Evolutionary conservation across 2,113 vertebrate species (phyloP), one percentile per base, ranked within the genome.

Genomic region (Conger conger): DNA sequence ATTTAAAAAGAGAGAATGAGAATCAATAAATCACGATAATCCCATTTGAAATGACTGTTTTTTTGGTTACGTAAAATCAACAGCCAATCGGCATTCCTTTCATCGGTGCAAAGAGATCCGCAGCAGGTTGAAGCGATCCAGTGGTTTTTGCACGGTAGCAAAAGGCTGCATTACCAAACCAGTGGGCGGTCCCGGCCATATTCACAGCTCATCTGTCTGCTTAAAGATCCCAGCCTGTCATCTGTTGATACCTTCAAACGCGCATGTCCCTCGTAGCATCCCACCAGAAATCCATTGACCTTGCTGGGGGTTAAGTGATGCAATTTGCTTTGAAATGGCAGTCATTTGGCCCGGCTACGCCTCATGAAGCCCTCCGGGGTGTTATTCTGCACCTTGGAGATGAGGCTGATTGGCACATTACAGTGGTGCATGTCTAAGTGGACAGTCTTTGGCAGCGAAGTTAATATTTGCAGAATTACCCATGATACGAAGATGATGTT

Each of bases 381-480:
- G 87, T 92, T 93, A 91, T 92, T 88, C 89, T 87, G 88, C 86
- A 88, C 89, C 89, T 93, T 86, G 68, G 79, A 92, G 92, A 90
- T 88, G 88, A 86, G 85, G 82, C 88, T 92, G 92, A 93, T 94
- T 88, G 90, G 89, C 88, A 86, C 87, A 90, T 93, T 92, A 92
- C 92, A 90, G 89, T 83, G 83, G 88, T 90, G 93, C 92, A 90
- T 92, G 91, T 93, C 93, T 93, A 93, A 95, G 89, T 95, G 89
- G 90, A 89, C 83, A 88, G 87, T 86, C 86, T 79, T 85, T 63
- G 87, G 86, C 88, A 84, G 78, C 84, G 86, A 87, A 84, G 76
- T 87, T 83, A 90, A 90, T 91, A 88, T 86, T 57, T 82, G n/a
- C 77, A 86, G 83, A 79, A 91, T 88, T 84, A 85, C 87, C 68